Conservation (phyloP, 1,140 invertebrate genomes). For the Neotoxoptera formosana region DNA sequence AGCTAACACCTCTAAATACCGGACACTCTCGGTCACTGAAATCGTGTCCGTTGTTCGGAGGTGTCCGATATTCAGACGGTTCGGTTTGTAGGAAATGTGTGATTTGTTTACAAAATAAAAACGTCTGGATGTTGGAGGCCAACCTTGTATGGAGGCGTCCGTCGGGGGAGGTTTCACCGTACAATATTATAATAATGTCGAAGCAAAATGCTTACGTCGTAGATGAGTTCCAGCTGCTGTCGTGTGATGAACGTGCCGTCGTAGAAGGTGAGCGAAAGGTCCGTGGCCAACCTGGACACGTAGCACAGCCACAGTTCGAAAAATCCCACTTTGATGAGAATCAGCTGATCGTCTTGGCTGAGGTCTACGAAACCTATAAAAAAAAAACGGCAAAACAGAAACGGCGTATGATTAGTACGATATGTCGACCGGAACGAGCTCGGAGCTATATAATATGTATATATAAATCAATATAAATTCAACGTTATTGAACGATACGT, state of each 20-base stretch:
- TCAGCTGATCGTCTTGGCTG: conserved; percentile 91
- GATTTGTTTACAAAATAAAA: too few relatives aligned
- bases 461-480: neutral
- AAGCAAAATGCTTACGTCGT: conserved; percentile 74
- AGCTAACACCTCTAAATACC: too few relatives aligned
- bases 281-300: conserved; percentile 81
- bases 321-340: conserved; percentile 94
- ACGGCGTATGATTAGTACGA: neutral
- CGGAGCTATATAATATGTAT: neutral
- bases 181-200: neutral
- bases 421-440: neutral
- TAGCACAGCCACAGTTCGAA: conserved; percentile 96
- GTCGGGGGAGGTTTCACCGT: too few relatives aligned
- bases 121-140: too few relatives aligned
- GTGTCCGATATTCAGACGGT: too few relatives aligned
- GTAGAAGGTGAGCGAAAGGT: conserved; percentile 86
- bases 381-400: conserved; percentile 22
- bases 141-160: too few relatives aligned
- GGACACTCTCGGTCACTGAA: too few relatives aligned
- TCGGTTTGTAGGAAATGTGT: too few relatives aligned
- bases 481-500: too few relatives aligned
- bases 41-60: too few relatives aligned
- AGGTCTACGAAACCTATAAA: conserved; percentile 78
- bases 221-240: conserved; percentile 89
- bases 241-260: conserved; percentile 87